Conservation (phyloP, 1,140 invertebrate species). For the Episyrphus balteatus region DNA sequence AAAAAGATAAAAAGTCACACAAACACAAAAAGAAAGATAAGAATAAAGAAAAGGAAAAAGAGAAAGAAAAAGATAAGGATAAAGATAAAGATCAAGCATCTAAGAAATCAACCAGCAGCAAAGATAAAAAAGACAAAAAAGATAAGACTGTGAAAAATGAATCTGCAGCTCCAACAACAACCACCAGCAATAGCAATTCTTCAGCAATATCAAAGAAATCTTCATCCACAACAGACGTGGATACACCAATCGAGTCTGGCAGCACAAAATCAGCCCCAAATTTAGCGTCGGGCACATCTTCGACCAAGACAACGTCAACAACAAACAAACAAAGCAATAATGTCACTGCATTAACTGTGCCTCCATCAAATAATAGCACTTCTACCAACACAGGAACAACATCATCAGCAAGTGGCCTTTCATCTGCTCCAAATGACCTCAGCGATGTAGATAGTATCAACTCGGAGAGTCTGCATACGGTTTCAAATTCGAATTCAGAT, state of each 20-base stretch:
- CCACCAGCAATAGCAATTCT: no score
- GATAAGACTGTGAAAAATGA: slow-evolving; percentile 9
- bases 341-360: no score
- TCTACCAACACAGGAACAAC: no score
- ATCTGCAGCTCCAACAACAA: slow-evolving; percentile 3
- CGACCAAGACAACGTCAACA: neutral
- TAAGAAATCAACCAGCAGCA: slow-evolving; percentile 10
- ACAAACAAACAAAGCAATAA: no score
- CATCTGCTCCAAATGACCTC: slow-evolving; percentile 15
- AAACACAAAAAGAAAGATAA: slow-evolving; percentile 51
- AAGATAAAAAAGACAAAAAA: slow-evolving; percentile 31
- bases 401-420: neutral
- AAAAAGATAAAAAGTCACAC: slow-evolving; percentile 45
- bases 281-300: no score
- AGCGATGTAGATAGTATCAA: slow-evolving; percentile 28
- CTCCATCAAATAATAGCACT: no score
- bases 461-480: slow-evolving; percentile 16
- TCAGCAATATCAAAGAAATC: neutral
- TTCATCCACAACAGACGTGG: neutral
- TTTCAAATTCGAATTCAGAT: slow-evolving; percentile 10
- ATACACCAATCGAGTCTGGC: neutral
- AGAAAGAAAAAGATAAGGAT: slow-evolving; percentile 37
- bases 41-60: slow-evolving; percentile 36
- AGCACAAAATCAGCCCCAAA: neutral
- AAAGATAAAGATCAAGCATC: slow-evolving; percentile 19